Evolutionary conservation across 2,888 invertebrate species (phyloP).

Genomic region (Epinotia demarniana): DNA sequence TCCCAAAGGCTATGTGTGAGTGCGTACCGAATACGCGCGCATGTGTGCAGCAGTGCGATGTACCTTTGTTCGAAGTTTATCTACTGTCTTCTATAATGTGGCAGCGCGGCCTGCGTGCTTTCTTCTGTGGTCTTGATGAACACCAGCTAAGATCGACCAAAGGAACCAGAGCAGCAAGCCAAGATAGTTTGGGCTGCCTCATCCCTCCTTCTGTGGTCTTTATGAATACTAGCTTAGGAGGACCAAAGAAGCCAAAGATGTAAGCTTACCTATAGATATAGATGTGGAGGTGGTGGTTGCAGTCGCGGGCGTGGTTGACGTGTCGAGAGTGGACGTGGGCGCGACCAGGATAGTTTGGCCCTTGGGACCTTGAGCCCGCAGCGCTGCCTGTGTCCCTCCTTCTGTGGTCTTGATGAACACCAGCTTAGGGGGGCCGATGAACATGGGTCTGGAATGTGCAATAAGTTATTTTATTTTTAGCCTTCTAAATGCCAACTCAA

Average conservation of each 20-base stretch:
- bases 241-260: not conserved
- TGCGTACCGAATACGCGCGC: too few relatives aligned
- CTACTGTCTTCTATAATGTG: too few relatives aligned
- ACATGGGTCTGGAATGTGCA: slow-evolving; percentile 70
- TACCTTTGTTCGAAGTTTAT: too few relatives aligned
- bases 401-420: slow-evolving; percentile 81
- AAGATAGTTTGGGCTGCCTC: slow-evolving; percentile 71
- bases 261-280: slow-evolving; percentile 46
- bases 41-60: too few relatives aligned
- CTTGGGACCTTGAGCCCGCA: slow-evolving; percentile 71
- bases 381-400: slow-evolving; percentile 68
- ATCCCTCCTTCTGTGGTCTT: too few relatives aligned
- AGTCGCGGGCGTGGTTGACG: slow-evolving; percentile 51
- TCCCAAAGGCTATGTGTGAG: too few relatives aligned
- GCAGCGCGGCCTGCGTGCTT: too few relatives aligned
- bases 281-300: slow-evolving; percentile 52
- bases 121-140: too few relatives aligned
- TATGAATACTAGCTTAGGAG: slow-evolving; percentile 65
- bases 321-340: slow-evolving; percentile 61
- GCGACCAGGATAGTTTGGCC: slow-evolving; percentile 79
- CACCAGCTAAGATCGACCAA: too few relatives aligned
- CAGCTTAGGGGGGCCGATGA: slow-evolving; percentile 80
- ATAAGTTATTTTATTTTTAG: not conserved
- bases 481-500: not conserved
- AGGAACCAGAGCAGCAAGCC: not conserved